phyloP scores from a whole-genome alignment of 2,888 invertebrate species.

The Eupithecia subfuscata region DNA sequence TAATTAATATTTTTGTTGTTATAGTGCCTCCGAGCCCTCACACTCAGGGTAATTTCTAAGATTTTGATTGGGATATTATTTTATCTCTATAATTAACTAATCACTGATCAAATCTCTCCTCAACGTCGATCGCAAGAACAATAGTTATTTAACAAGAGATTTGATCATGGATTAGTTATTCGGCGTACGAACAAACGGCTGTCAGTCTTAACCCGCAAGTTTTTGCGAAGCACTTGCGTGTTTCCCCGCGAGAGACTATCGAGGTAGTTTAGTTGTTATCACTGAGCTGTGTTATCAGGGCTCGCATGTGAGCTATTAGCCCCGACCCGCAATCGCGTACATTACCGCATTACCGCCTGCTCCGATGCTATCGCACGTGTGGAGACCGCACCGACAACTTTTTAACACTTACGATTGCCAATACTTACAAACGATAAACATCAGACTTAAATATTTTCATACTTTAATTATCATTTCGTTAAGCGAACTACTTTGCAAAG shows the following conservation, averaged over 20 bases:
- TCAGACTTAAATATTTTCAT: not conserved
- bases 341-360: not conserved
- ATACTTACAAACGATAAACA: not conserved
- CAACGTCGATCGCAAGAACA: not conserved
- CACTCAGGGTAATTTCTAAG: no score
- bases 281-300: not conserved
- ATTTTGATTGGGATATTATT: no score
- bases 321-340: not conserved
- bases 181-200: not conserved
- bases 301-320: not conserved
- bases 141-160: not conserved
- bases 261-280: not conserved
- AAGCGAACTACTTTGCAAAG: not conserved
- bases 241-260: not conserved
- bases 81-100: not conserved
- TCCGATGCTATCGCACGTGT: not conserved
- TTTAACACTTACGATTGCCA: not conserved
- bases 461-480: not conserved
- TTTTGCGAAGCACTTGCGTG: not conserved
- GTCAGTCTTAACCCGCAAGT: not conserved
- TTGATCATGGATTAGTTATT: no score
- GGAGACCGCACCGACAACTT: not conserved
- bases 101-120: not conserved
- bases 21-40: no score
- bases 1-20: no score